phyloP scores from a whole-genome alignment of 2,113 vertebrate genomes.

The Antennarius striatus region DNA sequence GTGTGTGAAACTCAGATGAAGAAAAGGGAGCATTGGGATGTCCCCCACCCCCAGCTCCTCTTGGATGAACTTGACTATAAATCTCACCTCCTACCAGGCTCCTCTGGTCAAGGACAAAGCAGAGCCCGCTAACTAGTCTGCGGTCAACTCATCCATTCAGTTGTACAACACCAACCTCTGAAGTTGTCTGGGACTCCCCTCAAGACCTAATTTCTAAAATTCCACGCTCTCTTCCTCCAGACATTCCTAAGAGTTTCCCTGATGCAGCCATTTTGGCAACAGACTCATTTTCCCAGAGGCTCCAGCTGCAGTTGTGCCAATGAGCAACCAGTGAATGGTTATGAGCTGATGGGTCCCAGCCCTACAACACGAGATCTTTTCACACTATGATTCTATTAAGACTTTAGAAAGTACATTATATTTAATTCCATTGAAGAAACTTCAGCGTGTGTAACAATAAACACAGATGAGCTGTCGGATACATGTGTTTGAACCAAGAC shows the following conservation, averaged over 20 bases:
- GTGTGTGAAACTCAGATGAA: constrained; percentile 21
- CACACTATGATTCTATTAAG: no score
- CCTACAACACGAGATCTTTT: neutral
- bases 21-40: constrained; percentile 21
- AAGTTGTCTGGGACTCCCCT: constrained; percentile 31
- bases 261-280: constrained; percentile 66
- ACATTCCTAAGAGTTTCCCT: constrained; percentile 74
- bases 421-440: no score
- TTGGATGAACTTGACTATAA: constrained; percentile 50
- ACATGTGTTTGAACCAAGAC: no score
- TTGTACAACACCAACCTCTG: constrained; percentile 47
- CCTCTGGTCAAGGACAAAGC: constrained; percentile 50
- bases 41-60: constrained; percentile 29
- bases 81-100: constrained; percentile 44
- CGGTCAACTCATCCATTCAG: constrained; percentile 50
- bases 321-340: constrained; percentile 10
- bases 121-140: constrained; percentile 18
- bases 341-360: constrained; percentile 6
- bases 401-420: no score
- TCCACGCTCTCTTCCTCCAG: constrained; percentile 62
- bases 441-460: no score
- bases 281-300: constrained; percentile 72
- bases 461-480: no score
- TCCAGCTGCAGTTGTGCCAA: constrained; percentile 52
- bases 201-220: constrained; percentile 57